These are phyloP conservation scores for Bombylius major DNA, from an alignment of 2,888 invertebrate species.

Conservation along the genomic window DNA sequence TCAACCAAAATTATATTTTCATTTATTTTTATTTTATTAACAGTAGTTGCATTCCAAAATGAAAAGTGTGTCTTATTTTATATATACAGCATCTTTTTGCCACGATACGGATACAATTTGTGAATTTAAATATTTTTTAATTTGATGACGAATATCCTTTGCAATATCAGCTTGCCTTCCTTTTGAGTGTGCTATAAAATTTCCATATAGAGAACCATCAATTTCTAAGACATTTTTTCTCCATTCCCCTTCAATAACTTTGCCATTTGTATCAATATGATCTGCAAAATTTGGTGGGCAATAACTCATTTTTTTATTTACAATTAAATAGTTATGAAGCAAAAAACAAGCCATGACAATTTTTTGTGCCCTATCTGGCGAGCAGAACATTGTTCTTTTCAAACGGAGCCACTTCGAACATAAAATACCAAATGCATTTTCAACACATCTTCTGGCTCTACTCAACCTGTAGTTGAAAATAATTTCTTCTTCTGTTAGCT, in stretches of 20 bases:
- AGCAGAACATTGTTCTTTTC: slow-evolving; percentile 2
- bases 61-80: not conserved
- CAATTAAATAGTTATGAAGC: slow-evolving; percentile 7
- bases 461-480: slow-evolving; percentile 12
- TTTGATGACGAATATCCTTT: not conserved
- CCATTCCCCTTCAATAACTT: slow-evolving; percentile 8
- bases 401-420: slow-evolving; percentile 9
- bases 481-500: slow-evolving; percentile 1
- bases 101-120: not conserved
- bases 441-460: slow-evolving; percentile 8
- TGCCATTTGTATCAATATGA: slow-evolving; percentile 1
- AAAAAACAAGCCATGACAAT: slow-evolving; percentile 5
- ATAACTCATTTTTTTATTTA: not conserved
- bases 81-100: not conserved
- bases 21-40: no score
- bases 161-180: not conserved
- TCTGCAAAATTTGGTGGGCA: slow-evolving; percentile 1
- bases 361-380: no score
- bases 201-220: no score
- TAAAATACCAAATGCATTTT: slow-evolving; percentile 15
- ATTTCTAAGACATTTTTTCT: not conserved
- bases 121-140: not conserved
- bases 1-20: no score
- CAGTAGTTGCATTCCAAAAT: no score
- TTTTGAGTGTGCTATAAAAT: no score